Base-by-base conservation (phyloP, 2,888 invertebrate genomes). In the Drosophila putrida region DNA sequence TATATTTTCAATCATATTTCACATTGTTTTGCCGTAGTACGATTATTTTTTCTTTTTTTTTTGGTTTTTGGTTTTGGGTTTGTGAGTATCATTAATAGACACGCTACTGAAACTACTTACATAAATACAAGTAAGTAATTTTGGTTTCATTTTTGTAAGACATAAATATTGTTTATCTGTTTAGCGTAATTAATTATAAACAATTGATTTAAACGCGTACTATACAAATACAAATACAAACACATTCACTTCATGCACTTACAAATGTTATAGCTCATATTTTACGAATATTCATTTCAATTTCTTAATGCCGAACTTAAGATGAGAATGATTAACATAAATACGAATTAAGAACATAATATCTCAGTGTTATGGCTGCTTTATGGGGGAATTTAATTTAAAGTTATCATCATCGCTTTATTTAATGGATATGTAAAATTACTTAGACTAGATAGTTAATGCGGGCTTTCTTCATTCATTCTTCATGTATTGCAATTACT, bases 351-450 rank as follows among this genome's bases (percentile, higher is more conserved):
- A 36, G 44, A 57, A 77, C 71, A 68, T 62, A 67, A 73, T 78
- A 88, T 88, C 88, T 88, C 88, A 84, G 88, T 80, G 53, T 73
- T 71, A 80, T 82, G 86, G 83, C 80, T 83, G 82, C 44, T 49
- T 38, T 50, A 33, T 28, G 65, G 59, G 49, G 33, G 47, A 38
- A 31, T 50, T 49, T 11, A 8, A 31, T 47, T 57, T 36, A 28
- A 20, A 11, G 33, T 66, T 44, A 62, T n/a, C 59, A 41, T 51
- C 36, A 25, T 25, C 11, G 38, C 20, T 33, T 55, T 43, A 31
- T 59, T 67, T 43, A 78, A 73, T 82, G 83, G 88, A 84, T 84
- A 84, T 84, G 83, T 84, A 71, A 82, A 80, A 80, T 80, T 80
- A 72, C 83, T 84, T 86, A 88, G 70, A 78, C 82, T 88, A 88